Base-by-base conservation (phyloP, 2,888 invertebrate species). In the Ochropleura leucogaster region DNA sequence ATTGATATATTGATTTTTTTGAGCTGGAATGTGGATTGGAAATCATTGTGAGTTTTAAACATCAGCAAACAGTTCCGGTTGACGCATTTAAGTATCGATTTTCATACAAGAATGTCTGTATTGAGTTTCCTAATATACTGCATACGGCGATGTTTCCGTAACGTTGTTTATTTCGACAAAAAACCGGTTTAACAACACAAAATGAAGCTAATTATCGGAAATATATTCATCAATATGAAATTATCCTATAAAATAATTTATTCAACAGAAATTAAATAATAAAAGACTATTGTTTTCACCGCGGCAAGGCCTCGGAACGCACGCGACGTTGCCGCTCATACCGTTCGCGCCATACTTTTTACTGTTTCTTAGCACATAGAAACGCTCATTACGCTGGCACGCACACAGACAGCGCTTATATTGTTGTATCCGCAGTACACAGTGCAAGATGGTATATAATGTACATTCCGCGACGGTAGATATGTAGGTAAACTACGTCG, bases 351-450 rank as follows among this genome's bases (percentile, higher is more conserved):
- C 96, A 95, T 96, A 97, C 97, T 97, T 97, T 97, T 97, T 96
- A 96, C 96, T 97, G 97, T 97, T 97, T 96, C 96, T 96, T 95
- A 94, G 94, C 94, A 95, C 95, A 96, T 96, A 96, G 96, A 95
- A 85, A 91, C 95, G 94, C 95, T 96, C 96, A 95, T 96, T 95
- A 95, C 96, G 93, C 85, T 85, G 90, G 92, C 90, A 93, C 93
- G 91, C 93, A 93, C 93, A 93, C 89, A 85, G 88, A 86, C 88
- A 89, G 80, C 89, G 90, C 89, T 90, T 92, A 93, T 94, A 94
- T 95, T 95, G 95, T 95, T 94, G 93, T 95, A 93, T 94, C 93
- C 91, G 90, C 86, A 90, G 90, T 93, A 94, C 93, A 94, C 94
- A 95, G 92, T 94, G 94, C 94, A 94, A 94, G 94, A 94, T 93